Evolutionary conservation across 2,888 invertebrate genomes (phyloP), one percentile per base, ranked within the genome.

Genomic region (Thera obeliscata): DNA sequence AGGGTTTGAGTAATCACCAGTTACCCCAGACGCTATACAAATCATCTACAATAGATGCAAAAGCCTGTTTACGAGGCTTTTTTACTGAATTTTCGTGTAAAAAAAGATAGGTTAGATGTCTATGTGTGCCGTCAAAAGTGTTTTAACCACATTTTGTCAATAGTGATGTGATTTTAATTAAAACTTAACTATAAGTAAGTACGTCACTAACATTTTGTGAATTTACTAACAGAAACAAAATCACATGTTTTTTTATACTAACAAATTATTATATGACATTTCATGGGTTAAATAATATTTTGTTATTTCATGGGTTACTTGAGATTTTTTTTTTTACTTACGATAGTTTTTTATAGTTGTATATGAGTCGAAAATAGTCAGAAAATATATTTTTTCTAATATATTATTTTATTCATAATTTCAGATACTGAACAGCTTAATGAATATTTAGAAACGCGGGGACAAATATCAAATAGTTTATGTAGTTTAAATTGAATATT

Each of bases 391-490:
- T 7, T 38, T 38, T 2, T 9, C 9, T 33, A 56, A 46, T 9
- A 46, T 46, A 46, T 41, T 64, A 68, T 67, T 73, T 70, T 68
- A 65, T 71, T 71, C 43, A 61, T 52, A 64, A 67, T 74, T 74
- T 81, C 85, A 84, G 84, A 81, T 84, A 67, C 74, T 84, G 67
- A 78, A 81, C 80, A 78, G 77, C 78, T 76, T 84, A 64, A 81
- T 84, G 82, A 84, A 84, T 83, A 82, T 62, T 74, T 81, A 84
- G 74, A 72, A 61, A 64, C 54, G 63, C 64, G 11, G 55, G 66
- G 69, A 52, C 75, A 74, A 64, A 77, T 72, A 63, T 8, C n/a
- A 33, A 46, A 52, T 33, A 43, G 8, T 8, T 38, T 48, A 62
- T 7, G 6, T 66, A 71, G 33, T 52, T 22, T 52, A 52, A 50